phyloP scores from a whole-genome alignment of 1,140 invertebrate genomes.

The Conus ventricosus region DNA sequence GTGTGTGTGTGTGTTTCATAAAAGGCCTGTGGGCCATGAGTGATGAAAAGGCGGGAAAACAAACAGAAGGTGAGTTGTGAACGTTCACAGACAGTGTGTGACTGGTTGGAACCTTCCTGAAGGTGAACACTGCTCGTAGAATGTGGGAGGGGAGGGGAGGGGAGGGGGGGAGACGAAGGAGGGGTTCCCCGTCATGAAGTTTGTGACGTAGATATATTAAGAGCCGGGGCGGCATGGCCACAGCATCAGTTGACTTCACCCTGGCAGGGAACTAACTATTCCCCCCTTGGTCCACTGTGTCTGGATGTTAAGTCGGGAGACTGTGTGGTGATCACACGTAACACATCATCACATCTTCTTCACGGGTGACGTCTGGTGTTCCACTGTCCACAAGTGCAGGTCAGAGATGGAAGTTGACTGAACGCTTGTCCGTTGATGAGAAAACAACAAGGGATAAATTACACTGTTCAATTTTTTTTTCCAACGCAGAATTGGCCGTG shows the following conservation, averaged over 20 bases:
- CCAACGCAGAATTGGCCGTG: too few species aligned
- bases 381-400: not conserved
- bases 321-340: too few species aligned
- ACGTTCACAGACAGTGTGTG: too few species aligned
- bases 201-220: not conserved
- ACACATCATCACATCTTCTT: not conserved
- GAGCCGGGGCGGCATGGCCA: not conserved
- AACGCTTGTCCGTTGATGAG: too few species aligned
- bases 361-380: not conserved
- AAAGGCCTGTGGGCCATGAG: not conserved
- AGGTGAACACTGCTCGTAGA: not conserved
- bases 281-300: not conserved
- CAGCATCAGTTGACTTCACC: not conserved
- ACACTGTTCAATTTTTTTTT: too few species aligned
- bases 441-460: too few species aligned
- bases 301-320: too few species aligned
- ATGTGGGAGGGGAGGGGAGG: not conserved
- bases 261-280: not conserved
- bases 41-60: not conserved
- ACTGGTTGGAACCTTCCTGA: not conserved
- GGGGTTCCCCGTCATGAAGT: not conserved
- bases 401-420: not conserved
- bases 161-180: not conserved
- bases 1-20: too few species aligned
- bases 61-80: not conserved